These are phyloP conservation scores for Planococcus citri DNA, from an alignment of 1,140 invertebrate genomes.

Conservation along the genomic window DNA sequence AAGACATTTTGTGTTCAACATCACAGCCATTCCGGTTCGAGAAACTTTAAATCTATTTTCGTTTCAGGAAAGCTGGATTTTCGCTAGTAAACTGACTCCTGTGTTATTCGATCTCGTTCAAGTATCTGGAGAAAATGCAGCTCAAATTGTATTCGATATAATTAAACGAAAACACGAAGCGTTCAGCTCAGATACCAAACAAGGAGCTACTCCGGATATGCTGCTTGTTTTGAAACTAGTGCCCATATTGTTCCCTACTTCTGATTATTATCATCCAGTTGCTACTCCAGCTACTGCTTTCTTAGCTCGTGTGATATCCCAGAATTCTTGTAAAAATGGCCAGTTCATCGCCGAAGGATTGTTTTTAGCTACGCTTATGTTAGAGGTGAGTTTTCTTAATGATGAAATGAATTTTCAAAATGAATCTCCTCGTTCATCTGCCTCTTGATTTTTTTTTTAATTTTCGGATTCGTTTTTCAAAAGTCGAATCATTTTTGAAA, in stretches of 20 bases:
- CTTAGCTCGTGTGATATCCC: constrained; percentile 62
- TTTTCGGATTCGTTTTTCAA: constrained; percentile 25
- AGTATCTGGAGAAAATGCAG: constrained; percentile 49
- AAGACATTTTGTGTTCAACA: background rate
- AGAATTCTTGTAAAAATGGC: constrained; percentile 44
- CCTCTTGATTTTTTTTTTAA: background rate
- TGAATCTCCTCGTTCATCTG: too few relatives aligned
- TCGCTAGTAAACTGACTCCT: constrained; percentile 42
- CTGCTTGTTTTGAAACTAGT: constrained; percentile 67
- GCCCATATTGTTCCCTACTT: constrained; percentile 66
- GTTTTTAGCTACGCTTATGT: constrained; percentile 54
- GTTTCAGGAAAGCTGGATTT: constrained; percentile 28
- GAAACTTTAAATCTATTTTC: background rate
- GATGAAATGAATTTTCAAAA: background rate
- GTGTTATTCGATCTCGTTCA: constrained; percentile 61
- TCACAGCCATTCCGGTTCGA: too few relatives aligned
- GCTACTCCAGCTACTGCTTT: constrained; percentile 70
- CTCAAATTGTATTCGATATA: constrained; percentile 49
- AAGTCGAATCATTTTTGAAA: constrained; percentile 22
- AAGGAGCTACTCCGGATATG: constrained; percentile 17
- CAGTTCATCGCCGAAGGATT: constrained; percentile 63
- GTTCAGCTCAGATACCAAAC: constrained; percentile 31
- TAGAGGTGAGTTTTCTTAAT: constrained; percentile 45
- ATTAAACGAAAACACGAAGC: constrained; percentile 59
- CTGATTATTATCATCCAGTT: constrained; percentile 77